These are phyloP conservation scores for Leucozona laternaria DNA, from an alignment of 2,888 invertebrate genomes.

Conservation along the genomic window DNA sequence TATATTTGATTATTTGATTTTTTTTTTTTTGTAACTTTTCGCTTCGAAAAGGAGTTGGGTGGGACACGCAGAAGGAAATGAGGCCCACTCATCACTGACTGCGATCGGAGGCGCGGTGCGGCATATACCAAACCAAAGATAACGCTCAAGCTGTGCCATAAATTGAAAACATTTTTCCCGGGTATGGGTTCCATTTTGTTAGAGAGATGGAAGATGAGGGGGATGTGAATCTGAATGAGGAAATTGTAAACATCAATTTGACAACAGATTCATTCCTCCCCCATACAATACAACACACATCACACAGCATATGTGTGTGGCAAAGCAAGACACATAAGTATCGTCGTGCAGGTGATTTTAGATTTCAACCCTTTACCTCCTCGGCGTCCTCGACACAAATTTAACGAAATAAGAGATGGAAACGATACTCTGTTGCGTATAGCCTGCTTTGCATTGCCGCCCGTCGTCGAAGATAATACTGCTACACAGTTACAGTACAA, in stretches of 20 bases:
- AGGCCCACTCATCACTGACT: conserved; percentile 51
- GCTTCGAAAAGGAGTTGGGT: conserved; percentile 1
- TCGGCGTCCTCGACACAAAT: not conserved
- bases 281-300: not conserved
- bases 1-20: conserved; percentile 58
- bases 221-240: conserved; percentile 47
- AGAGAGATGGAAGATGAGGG: not conserved
- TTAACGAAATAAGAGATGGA: not conserved
- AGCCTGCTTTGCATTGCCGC: not conserved
- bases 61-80: conserved; percentile 50
- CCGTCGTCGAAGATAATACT: too few species aligned
- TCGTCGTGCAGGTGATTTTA: conserved; percentile 58
- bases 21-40: conserved; percentile 15
- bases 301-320: conserved; percentile 27
- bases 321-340: not conserved
- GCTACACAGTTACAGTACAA: not conserved
- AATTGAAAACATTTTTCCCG: conserved; percentile 68
- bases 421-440: conserved; percentile 26
- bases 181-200: not conserved
- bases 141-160: conserved; percentile 74
- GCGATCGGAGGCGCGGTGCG: not conserved
- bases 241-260: conserved; percentile 76
- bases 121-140: conserved; percentile 51
- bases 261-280: conserved; percentile 62
- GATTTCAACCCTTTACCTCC: conserved; percentile 55